Percentiles rank a stretch among this genome's conserved stretches.
Evolutionary conservation across 2,113 vertebrate species (phyloP).

Genomic region (Vicugna pacos): DNA sequence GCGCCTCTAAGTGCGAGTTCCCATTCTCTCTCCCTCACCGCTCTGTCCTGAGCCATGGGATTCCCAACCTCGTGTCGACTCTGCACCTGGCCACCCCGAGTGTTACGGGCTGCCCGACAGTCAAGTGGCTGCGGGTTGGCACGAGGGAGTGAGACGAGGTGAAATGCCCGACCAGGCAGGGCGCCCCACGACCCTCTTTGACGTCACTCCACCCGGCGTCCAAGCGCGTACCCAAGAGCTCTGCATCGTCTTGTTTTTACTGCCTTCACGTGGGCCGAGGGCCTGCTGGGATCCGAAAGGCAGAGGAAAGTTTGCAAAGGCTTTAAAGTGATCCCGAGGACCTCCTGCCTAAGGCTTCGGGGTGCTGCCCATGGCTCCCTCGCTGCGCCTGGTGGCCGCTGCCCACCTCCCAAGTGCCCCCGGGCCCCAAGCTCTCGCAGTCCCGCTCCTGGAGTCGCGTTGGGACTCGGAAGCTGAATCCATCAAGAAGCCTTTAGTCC

Average conservation of each 20-base stretch:
- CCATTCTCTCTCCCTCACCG: neutral
- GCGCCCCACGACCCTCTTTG: neutral
- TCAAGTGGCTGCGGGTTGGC: neutral
- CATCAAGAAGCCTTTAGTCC: neutral
- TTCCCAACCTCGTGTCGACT: neutral
- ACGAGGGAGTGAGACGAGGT: neutral
- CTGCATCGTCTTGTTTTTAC: neutral
- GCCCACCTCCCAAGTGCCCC: neutral
- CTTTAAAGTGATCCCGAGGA: neutral
- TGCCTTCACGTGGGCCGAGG: neutral
- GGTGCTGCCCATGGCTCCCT: neutral
- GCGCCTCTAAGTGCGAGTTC: neutral
- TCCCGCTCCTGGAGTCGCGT: neutral
- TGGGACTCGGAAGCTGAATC: neutral
- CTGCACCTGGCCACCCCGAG: neutral
- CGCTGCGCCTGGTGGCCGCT: neutral
- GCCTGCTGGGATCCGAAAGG: slow-evolving; percentile 13
- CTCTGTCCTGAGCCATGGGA: neutral
- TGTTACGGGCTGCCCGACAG: neutral
- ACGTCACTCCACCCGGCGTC: neutral
- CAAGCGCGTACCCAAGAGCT: neutral
- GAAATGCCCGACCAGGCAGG: neutral
- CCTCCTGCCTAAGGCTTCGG: neutral
- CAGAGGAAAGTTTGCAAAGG: neutral
- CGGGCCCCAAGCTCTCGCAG: neutral